Conservation (phyloP, 2,797 vertebrate genomes). For the Phylloscopus collybita region DNA sequence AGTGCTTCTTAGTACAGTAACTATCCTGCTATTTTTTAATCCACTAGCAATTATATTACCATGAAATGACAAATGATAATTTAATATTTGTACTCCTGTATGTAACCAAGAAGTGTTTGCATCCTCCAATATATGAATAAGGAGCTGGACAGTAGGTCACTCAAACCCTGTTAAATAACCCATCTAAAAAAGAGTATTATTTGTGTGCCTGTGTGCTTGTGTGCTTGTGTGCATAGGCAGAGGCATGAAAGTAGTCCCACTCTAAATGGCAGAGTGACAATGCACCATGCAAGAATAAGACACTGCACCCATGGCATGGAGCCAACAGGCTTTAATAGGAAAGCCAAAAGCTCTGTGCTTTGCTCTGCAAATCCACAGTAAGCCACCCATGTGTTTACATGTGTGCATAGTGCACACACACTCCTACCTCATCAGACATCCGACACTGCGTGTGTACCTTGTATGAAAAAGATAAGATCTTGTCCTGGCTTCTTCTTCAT, state of each 20-base stretch:
- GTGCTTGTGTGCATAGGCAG: neutral
- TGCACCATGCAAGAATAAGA: neutral
- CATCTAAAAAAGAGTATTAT: neutral
- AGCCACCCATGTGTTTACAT: neutral
- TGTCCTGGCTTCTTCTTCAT: neutral
- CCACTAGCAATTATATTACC: neutral
- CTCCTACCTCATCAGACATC: neutral
- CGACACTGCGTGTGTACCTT: neutral
- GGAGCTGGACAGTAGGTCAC: neutral
- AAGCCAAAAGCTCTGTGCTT: neutral
- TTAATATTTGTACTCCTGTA: neutral
- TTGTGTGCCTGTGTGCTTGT: neutral
- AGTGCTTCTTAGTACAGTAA: neutral
- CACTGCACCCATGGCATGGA: neutral
- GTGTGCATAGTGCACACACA: neutral
- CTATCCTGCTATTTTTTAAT: neutral
- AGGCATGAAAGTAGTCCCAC: neutral
- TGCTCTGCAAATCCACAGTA: neutral
- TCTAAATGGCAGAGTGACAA: neutral
- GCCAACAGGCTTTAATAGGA: neutral
- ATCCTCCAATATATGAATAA: neutral
- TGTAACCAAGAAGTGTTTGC: neutral
- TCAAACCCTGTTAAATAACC: neutral
- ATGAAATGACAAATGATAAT: neutral
- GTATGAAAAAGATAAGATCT: neutral